These are phyloP conservation scores for Pherbina coryleti DNA, from an alignment of 2,888 invertebrate species.

Conservation along the genomic window DNA sequence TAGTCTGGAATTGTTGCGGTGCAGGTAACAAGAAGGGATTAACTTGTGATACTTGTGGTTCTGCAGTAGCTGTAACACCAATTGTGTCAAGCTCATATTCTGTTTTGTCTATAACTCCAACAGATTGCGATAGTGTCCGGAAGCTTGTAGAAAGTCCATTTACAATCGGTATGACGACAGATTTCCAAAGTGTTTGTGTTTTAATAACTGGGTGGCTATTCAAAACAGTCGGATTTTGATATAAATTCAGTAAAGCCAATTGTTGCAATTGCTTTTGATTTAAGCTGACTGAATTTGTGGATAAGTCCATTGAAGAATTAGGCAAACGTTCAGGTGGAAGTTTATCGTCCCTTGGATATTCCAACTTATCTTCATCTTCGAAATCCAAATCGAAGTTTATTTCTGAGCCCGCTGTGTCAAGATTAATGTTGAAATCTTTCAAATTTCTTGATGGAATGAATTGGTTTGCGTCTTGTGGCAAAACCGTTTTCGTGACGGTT, in stretches of 20 bases:
- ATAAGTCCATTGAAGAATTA: constrained; percentile 11
- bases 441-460: constrained; percentile 88
- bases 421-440: constrained; percentile 88
- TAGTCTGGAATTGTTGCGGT: constrained; percentile 80
- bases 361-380: constrained; percentile 80
- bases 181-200: constrained; percentile 84
- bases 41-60: constrained; percentile 48
- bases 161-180: constrained; percentile 83
- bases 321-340: constrained; percentile 18
- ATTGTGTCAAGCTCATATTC: constrained; percentile 78
- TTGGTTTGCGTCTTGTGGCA: constrained; percentile 88
- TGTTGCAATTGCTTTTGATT: constrained; percentile 78
- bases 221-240: constrained; percentile 79
- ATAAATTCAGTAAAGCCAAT: constrained; percentile 78
- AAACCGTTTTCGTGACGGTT: constrained; percentile 90
- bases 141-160: constrained; percentile 81
- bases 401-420: constrained; percentile 91
- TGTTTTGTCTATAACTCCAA: constrained; percentile 84
- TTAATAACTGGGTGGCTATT: constrained; percentile 83
- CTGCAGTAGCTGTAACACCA: not conserved
- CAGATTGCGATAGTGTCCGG: constrained; percentile 83
- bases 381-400: constrained; percentile 88
- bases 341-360: constrained; percentile 57
- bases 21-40: constrained; percentile 72
- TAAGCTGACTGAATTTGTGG: constrained; percentile 31